Evolutionary conservation across 2,113 vertebrate species (phyloP).

Genomic region (Trichechus manatus): DNA sequence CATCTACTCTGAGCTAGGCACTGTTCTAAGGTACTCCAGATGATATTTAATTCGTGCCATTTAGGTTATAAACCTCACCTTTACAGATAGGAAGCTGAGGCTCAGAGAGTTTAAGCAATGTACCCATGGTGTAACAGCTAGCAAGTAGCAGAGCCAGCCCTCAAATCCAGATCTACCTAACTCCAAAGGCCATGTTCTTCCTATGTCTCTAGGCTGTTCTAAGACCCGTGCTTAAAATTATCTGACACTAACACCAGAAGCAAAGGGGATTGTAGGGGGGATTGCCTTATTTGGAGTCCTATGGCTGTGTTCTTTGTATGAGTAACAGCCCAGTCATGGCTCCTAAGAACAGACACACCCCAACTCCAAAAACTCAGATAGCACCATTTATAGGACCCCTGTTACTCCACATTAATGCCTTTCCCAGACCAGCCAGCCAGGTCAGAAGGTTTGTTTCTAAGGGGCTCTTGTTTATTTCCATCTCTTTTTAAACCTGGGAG

Average conservation of each 20-base stretch:
- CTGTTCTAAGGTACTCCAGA: not conserved
- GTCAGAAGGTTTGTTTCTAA: conserved; percentile 60
- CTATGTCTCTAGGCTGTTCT: too few relatives aligned
- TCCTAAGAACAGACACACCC: not conserved
- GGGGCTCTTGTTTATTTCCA: conserved; percentile 60
- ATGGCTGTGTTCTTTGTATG: not conserved
- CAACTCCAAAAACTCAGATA: not conserved
- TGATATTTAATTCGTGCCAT: conserved; percentile 6
- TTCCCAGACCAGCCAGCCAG: conserved; percentile 71
- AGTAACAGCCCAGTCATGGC: not conserved
- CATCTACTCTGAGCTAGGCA: not conserved
- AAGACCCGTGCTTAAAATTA: not conserved
- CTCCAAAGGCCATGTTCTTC: not conserved
- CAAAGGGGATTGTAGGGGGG: not conserved
- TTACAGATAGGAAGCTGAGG: not conserved
- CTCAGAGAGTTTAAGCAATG: not conserved
- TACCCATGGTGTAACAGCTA: not conserved
- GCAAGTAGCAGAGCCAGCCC: not conserved
- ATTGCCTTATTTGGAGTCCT: not conserved
- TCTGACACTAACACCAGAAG: not conserved
- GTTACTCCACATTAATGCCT: conserved; percentile 3
- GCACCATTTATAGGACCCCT: not conserved
- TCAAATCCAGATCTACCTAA: not conserved
- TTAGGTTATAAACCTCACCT: not conserved
- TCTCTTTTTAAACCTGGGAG: conserved; percentile 81